Conservation (phyloP, 2,888 invertebrate species). For the Plagiodera versicolora region DNA sequence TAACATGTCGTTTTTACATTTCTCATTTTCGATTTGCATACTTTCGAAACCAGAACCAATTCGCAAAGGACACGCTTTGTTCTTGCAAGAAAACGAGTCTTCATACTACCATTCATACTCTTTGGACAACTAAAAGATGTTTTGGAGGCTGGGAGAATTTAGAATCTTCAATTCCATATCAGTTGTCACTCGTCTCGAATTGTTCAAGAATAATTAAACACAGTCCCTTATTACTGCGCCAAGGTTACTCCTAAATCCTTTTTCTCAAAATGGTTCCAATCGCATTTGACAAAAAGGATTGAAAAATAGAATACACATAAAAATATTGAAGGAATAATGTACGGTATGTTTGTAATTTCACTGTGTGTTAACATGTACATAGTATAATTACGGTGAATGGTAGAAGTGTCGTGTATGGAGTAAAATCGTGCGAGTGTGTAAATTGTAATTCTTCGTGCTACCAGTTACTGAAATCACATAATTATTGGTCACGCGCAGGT, state of each 20-base stretch:
- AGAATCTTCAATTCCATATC: too few relatives aligned
- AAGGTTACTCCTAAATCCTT: too few relatives aligned
- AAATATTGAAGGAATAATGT: too few relatives aligned
- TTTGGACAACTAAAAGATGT: not conserved
- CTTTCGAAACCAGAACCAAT: slow-evolving; percentile 21
- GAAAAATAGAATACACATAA: too few relatives aligned
- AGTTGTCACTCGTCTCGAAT: too few relatives aligned
- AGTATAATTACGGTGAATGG: slow-evolving; percentile 20
- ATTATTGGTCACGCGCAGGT: slow-evolving; percentile 34
- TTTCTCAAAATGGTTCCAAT: too few relatives aligned
- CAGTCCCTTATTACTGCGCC: too few relatives aligned
- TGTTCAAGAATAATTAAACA: too few relatives aligned
- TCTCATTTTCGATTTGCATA: slow-evolving; percentile 25
- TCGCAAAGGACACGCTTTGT: not conserved
- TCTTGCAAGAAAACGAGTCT: not conserved
- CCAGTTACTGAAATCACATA: slow-evolving; percentile 30
- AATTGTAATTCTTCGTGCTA: slow-evolving; percentile 33
- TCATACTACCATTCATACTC: not conserved
- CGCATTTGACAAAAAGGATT: too few relatives aligned
- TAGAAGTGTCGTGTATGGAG: slow-evolving; percentile 23
- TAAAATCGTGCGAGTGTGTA: slow-evolving; percentile 28
- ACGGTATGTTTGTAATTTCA: too few relatives aligned
- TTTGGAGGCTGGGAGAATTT: too few relatives aligned
- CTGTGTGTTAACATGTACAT: too few relatives aligned
- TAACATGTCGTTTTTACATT: slow-evolving; percentile 29